These are phyloP conservation scores for Myiagra hebetior DNA, from an alignment of 2,113 vertebrate species.

Conservation along the genomic window DNA sequence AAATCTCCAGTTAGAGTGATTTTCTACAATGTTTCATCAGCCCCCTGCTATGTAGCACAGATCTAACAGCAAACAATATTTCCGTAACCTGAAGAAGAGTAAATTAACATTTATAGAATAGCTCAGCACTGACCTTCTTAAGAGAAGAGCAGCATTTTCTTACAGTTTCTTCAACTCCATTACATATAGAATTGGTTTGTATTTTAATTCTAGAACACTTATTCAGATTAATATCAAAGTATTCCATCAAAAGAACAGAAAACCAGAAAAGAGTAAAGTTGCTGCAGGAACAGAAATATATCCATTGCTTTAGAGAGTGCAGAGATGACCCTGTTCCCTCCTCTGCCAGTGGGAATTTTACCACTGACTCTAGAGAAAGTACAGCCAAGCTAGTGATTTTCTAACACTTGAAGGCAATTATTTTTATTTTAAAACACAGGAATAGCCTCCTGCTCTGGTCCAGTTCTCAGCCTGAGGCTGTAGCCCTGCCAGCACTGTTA, in stretches of 20 bases:
- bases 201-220: background rate
- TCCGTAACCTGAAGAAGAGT: background rate
- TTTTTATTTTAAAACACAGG: background rate
- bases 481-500: slow-evolving; percentile 49
- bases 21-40: background rate
- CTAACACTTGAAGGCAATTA: background rate
- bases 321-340: background rate
- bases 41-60: background rate
- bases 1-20: background rate
- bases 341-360: background rate
- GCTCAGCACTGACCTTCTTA: background rate
- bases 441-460: background rate
- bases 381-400: background rate
- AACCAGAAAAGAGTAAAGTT: background rate
- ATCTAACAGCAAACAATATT: background rate
- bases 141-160: background rate
- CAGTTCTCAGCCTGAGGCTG: background rate
- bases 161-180: background rate
- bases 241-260: background rate
- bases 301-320: background rate
- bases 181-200: background rate
- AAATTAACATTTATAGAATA: background rate
- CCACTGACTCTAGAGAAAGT: background rate
- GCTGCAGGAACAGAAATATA: background rate
- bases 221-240: background rate